These are phyloP conservation scores for Callocephalon fimbriatum DNA, from an alignment of 2,113 vertebrate species.

Conservation along the genomic window DNA sequence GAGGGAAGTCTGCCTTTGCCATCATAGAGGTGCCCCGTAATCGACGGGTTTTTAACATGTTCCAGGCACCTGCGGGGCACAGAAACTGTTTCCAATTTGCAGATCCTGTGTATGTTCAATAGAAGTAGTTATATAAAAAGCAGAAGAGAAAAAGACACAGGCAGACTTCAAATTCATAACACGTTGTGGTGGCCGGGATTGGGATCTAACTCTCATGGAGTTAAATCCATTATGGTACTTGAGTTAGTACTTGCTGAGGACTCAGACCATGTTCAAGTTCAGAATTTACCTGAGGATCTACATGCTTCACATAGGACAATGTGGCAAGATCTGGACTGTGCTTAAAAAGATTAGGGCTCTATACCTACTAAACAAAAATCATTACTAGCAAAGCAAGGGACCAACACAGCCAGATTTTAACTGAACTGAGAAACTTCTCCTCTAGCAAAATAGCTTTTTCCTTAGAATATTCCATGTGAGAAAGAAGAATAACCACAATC, in stretches of 20 bases:
- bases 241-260: background rate
- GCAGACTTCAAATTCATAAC: background rate
- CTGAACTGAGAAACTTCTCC: background rate
- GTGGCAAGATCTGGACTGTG: background rate
- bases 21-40: fast-evolving
- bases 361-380: background rate
- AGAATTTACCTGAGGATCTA: background rate
- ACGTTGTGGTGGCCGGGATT: background rate
- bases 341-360: background rate
- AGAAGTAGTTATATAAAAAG: background rate
- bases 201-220: background rate
- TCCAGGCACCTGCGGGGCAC: fast-evolving
- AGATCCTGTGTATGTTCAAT: background rate
- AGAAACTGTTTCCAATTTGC: background rate
- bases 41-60: fast-evolving
- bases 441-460: background rate
- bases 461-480: background rate
- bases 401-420: background rate
- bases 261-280: background rate
- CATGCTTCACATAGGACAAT: background rate
- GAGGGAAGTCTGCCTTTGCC: background rate
- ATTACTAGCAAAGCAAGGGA: background rate
- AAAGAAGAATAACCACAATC: background rate
- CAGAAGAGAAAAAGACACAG: too few relatives aligned
- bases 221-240: background rate